Evolutionary conservation across 2,888 invertebrate species (phyloP), one percentile per base, ranked within the genome.

Genomic region (Mythimna ferrago): DNA sequence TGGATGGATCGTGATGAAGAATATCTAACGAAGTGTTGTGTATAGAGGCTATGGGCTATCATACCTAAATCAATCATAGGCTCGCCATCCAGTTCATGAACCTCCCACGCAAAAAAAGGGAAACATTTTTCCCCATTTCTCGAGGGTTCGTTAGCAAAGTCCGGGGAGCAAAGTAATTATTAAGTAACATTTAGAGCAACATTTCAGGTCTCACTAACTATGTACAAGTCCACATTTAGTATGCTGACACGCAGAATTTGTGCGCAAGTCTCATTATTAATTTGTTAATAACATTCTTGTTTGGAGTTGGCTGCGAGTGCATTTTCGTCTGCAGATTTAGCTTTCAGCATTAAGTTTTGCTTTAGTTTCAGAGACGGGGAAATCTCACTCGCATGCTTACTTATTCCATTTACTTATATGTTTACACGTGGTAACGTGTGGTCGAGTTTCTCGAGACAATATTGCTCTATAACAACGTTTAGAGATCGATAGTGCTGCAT

Each of bases 261-360:
- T 81, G 70, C 69, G 72, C 71, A 68, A 85, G 72, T 80, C 73
- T 78, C 80, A 79, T 81, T 81, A 84, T 86, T 84, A 84, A 85
- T 86, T 86, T 84, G 83, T 86, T 85, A 72, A 81, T 81, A 77
- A 81, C 75, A 82, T 85, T 85, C 86, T 84, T 84, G 85, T 86
- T 88, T 86, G 76, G 76, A 87, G 86, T 87, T 88, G 69, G 66
- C 80, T 80, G 82, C 79, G 85, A 88, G 87, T 87, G 83, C 81
- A 89, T 87, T 80, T 88, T 83, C 79, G 80, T 86, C 83, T 89
- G 86, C 86, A 89, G 88, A 90, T 89, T 88, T 80, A 84, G 83
- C 86, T 88, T 87, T 75, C 78, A 86, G 81, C 80, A 78, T 79
- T 75, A 87, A 89, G 89, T 90, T 90, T 87, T 82, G 80, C 85